Percentiles rank a stretch among this genome's conserved stretches.
phyloP scores from a whole-genome alignment of 1,140 invertebrate species.

The Argopecten irradians region DNA sequence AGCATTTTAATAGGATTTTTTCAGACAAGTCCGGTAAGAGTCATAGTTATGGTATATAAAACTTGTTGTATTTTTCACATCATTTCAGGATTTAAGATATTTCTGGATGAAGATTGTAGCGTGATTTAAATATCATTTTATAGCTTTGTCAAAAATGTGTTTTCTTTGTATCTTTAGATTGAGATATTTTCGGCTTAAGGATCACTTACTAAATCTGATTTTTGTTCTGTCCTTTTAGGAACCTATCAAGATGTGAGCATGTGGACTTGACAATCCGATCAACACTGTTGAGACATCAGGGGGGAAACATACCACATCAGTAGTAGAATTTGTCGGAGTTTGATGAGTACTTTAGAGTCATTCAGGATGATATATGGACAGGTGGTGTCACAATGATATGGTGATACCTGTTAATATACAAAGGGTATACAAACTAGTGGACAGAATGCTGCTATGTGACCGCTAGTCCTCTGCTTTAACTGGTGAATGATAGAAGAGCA shows the following conservation, averaged over 20 bases:
- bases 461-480: background rate
- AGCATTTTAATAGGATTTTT: no score
- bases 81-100: no score
- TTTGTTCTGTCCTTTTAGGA: background rate
- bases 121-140: no score
- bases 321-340: background rate
- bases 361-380: background rate
- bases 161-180: no score
- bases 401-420: background rate
- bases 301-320: background rate
- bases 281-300: background rate
- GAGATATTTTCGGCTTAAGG: no score
- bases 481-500: background rate
- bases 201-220: no score
- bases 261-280: background rate
- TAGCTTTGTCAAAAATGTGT: no score
- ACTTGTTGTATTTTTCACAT: no score
- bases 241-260: background rate
- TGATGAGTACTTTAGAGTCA: background rate
- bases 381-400: background rate
- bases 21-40: no score
- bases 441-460: background rate
- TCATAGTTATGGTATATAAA: no score
- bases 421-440: background rate
- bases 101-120: no score